Conservation (phyloP, 2,113 vertebrate species). For the Trematomus loennbergii region DNA sequence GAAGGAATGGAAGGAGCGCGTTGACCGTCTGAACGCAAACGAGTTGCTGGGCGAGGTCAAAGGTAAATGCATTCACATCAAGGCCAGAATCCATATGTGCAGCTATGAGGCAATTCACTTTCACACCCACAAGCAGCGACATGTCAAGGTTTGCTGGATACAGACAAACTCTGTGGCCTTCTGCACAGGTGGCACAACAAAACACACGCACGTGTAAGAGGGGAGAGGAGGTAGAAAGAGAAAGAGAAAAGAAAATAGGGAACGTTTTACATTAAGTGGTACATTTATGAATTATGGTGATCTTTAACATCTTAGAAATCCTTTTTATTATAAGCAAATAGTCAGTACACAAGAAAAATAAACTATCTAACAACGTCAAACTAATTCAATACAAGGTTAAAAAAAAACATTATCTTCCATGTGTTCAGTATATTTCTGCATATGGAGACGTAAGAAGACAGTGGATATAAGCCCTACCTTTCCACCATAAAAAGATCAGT, state of each 20-base stretch:
- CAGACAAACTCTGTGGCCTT: neutral
- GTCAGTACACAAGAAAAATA: neutral
- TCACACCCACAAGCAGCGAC: neutral
- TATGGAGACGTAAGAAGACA: constrained; percentile 39
- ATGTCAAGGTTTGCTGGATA: neutral
- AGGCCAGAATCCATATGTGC: neutral
- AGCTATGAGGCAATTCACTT: neutral
- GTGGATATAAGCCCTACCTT: constrained; percentile 20
- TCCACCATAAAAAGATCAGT: neutral
- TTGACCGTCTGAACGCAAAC: constrained; percentile 92
- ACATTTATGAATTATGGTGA: constrained; percentile 17
- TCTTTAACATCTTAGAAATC: neutral
- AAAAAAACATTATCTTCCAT: neutral
- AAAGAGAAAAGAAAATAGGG: neutral
- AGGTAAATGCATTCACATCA: constrained; percentile 82
- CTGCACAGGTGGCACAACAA: neutral
- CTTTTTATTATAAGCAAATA: neutral
- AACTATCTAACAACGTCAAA: neutral
- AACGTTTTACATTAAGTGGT: neutral
- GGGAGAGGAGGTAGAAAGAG: neutral
- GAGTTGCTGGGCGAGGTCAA: constrained; percentile 95
- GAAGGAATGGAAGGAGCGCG: constrained; percentile 96
- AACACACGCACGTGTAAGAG: neutral
- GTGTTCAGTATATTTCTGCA: constrained; percentile 37
- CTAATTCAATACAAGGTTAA: constrained; percentile 20